phyloP scores from a whole-genome alignment of 1,140 invertebrate genomes.

The Pseudoatta argentina region DNA sequence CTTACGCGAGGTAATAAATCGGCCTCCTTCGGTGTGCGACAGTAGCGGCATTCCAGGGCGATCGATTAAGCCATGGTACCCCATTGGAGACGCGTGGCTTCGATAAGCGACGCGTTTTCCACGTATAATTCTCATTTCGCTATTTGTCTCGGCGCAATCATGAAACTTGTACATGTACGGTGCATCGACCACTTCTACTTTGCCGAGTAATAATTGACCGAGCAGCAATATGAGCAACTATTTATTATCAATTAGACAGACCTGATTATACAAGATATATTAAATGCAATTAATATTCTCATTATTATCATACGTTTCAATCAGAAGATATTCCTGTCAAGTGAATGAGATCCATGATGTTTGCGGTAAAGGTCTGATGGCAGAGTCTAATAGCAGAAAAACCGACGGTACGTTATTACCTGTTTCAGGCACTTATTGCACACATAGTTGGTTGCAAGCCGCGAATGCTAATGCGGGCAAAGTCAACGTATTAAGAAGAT shows the following conservation, averaged over 20 bases:
- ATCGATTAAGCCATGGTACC: constrained; percentile 74
- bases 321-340: background rate
- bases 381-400: background rate
- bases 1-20: constrained; percentile 68
- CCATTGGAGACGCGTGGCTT: constrained; percentile 36
- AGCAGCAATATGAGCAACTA: background rate
- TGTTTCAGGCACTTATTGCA: constrained; percentile 42
- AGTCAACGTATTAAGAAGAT: constrained; percentile 63
- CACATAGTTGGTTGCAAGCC: constrained; percentile 40
- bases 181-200: background rate
- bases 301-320: constrained; percentile 2
- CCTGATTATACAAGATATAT: background rate
- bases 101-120: constrained; percentile 61
- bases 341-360: background rate
- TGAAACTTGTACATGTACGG: too few relatives aligned
- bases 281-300: constrained; percentile 11
- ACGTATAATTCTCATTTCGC: constrained; percentile 49
- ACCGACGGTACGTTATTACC: constrained; percentile 54
- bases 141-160: constrained; percentile 34
- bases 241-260: constrained; percentile 11
- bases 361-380: background rate
- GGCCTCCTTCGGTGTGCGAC: constrained; percentile 60
- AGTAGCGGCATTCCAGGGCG: constrained; percentile 71
- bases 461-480: constrained; percentile 67
- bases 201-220: constrained; percentile 7